Percentiles rank a stretch among this genome's conserved stretches.
phyloP scores from a whole-genome alignment of 2,113 vertebrate species.

The Nannospalax galili region DNA sequence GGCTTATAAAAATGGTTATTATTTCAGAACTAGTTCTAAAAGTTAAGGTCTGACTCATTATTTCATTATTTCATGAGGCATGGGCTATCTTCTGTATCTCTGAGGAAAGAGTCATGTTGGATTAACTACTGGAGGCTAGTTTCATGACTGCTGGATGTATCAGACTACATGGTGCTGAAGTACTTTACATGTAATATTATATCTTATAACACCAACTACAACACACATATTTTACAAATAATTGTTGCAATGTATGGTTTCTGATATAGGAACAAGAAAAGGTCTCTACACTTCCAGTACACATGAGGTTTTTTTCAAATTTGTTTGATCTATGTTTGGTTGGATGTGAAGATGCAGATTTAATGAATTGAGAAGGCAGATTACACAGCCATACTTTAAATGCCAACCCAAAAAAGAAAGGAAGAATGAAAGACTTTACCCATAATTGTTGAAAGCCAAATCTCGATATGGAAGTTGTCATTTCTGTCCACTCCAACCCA shows the following conservation, averaged over 20 bases:
- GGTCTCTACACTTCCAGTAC: not conserved
- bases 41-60: not conserved
- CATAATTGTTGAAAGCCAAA: not conserved
- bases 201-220: not conserved
- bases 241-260: not conserved
- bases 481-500: not conserved
- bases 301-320: not conserved
- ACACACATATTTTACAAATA: not conserved
- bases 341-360: not conserved
- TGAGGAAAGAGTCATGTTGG: not conserved
- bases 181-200: not conserved
- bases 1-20: not conserved
- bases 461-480: not conserved
- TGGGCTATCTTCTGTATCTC: not conserved
- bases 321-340: not conserved
- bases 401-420: not conserved
- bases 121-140: not conserved
- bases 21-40: not conserved
- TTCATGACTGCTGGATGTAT: rapidly evolving
- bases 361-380: rapidly evolving
- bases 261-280: not conserved
- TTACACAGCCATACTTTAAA: not conserved
- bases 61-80: not conserved
- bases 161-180: not conserved
- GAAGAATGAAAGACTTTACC: not conserved